These are phyloP conservation scores for Alviniconcha marisindica DNA, from an alignment of 1,140 invertebrate species.

Conservation along the genomic window DNA sequence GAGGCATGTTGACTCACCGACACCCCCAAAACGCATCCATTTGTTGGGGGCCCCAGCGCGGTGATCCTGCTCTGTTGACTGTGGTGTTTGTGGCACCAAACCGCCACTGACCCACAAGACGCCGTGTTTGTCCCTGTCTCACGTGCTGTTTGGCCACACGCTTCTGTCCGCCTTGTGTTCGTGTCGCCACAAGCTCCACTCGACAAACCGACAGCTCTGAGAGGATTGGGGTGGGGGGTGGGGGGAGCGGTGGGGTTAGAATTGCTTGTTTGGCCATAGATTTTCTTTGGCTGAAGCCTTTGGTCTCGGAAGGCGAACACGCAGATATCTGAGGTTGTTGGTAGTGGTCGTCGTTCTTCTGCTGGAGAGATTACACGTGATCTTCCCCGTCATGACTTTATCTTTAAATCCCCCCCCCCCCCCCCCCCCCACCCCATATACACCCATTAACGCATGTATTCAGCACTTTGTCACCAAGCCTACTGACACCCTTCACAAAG, in stretches of 20 bases:
- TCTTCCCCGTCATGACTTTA: background rate
- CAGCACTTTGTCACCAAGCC: too few species aligned
- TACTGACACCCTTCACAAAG: too few species aligned
- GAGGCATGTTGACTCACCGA: background rate
- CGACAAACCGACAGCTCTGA: too few species aligned
- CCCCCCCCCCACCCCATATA: too few species aligned
- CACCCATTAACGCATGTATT: too few species aligned
- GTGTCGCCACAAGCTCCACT: background rate
- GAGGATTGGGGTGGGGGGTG: background rate
- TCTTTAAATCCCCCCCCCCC: too few species aligned
- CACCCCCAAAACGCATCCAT: background rate
- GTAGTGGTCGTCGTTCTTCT: background rate
- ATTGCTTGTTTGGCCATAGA: background rate
- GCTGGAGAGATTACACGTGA: too few species aligned
- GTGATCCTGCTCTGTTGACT: background rate
- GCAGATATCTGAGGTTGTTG: background rate
- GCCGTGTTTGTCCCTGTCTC: background rate
- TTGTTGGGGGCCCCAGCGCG: background rate
- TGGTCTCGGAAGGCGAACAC: too few species aligned
- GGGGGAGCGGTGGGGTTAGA: background rate
- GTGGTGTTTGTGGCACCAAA: background rate
- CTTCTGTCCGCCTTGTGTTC: background rate
- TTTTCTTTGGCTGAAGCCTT: too few species aligned
- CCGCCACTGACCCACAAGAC: background rate
- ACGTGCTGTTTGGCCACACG: conserved; percentile 12